phyloP scores from a whole-genome alignment of 2,113 vertebrate species.

The Vanacampus margaritifer region DNA sequence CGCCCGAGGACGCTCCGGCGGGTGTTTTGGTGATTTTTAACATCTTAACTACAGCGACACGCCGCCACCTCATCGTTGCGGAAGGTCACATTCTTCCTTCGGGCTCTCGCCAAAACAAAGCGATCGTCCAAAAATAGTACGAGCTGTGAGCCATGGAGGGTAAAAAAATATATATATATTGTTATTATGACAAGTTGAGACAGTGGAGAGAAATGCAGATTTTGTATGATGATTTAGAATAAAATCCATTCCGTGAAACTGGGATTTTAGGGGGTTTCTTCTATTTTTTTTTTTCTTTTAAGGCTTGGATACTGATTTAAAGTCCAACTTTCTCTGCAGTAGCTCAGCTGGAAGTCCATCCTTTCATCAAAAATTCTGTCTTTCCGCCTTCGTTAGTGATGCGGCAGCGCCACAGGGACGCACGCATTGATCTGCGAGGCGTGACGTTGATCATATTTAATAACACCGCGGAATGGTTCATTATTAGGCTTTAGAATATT shows the following conservation, averaged over 20 bases:
- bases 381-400: constrained; percentile 20
- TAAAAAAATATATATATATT: constrained; percentile 2
- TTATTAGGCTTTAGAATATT: constrained; percentile 13
- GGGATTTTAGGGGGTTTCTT: neutral
- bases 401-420: constrained; percentile 8
- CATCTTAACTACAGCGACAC: constrained; percentile 14
- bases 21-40: constrained; percentile 1
- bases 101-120: constrained; percentile 52
- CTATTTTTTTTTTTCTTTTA: constrained; percentile 3
- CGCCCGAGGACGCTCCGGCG: neutral
- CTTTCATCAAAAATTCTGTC: constrained; percentile 41
- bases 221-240: constrained; percentile 20
- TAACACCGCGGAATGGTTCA: neutral
- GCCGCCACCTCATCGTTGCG: constrained; percentile 29
- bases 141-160: constrained; percentile 28
- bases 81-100: constrained; percentile 53
- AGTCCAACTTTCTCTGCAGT: constrained; percentile 9
- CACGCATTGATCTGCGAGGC: constrained; percentile 1
- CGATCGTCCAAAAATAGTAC: constrained; percentile 47
- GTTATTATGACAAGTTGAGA: constrained; percentile 19
- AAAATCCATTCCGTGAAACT: neutral
- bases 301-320: constrained; percentile 1
- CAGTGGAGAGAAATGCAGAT: constrained; percentile 36
- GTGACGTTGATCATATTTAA: constrained; percentile 1
- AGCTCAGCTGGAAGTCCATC: constrained; percentile 8